Evolutionary conservation across 2,797 vertebrate species (phyloP), one percentile per base, ranked within the genome.

Genomic region (Gallinago solitaria): DNA sequence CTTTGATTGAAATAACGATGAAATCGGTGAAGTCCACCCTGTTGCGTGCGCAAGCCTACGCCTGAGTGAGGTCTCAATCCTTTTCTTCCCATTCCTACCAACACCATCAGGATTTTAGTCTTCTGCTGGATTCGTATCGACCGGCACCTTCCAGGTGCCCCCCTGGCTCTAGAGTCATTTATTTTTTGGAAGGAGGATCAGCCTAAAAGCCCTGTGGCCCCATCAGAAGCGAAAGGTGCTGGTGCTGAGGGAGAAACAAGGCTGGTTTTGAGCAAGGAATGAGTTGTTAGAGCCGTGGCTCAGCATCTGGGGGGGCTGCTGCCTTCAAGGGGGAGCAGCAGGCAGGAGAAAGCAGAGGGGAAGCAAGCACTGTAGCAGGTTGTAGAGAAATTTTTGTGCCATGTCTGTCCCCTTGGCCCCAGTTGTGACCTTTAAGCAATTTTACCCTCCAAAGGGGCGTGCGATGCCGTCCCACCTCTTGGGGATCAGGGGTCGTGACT

Each of bases 21-120:
- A 11, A 37, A 45, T 45, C 2, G 0, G 28, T 73, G 70, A 57
- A 37, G 23, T 21, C 60, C 35, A 61, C 78, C 45, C 48, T 20
- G 53, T 2, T 24, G 33, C 0, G 6, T 54, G 57, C 1, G 0
- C 3, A 23, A 53, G 56, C 30, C 35, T 33, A 27, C 4, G 7
- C 19, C 4, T 5, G 8, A 61, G 84, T 1, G 5, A 89, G 61
- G 28, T 63, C 61, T 61, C 32, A 1, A 1, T 23, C 70, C 83
- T 88, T 50, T 9, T 48, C 80, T 67, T 48, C 37, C 88, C 59
- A 1, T 45, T 35, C 43, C 75, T 57, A 14, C 15, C 20, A 35
- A 20, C 69, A 48, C 1, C 37, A 24, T 4, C 59, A 54, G 81
- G 87, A 68, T 64, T 83, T 50, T 30, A 7, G 60, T 33, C 37